A percentile compares a stretch with the other conserved stretches of the same genome.
Evolutionary conservation across 2,113 vertebrate species (phyloP).

Genomic region (Tragulus kanchil): DNA sequence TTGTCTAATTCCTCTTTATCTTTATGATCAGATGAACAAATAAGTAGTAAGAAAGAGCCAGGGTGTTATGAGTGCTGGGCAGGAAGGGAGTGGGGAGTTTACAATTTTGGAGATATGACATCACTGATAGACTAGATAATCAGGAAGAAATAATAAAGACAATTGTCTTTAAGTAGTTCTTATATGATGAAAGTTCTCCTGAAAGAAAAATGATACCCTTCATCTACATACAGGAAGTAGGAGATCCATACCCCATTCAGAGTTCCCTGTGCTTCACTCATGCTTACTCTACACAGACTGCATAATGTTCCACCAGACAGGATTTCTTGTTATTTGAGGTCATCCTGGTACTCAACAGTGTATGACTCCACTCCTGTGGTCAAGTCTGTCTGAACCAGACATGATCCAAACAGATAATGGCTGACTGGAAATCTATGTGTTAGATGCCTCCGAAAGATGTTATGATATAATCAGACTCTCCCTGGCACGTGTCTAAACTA

Average conservation of each 20-base stretch:
- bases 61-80: not conserved
- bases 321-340: not conserved
- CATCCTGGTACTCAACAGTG: not conserved
- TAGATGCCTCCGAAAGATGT: conserved; percentile 7
- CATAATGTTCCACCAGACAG: not conserved
- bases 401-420: conserved; percentile 3
- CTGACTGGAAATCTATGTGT: not conserved
- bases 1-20: not conserved
- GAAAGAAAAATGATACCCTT: not conserved
- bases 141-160: conserved; percentile 27
- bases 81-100: not conserved
- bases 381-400: not conserved
- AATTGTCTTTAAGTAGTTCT: conserved; percentile 31
- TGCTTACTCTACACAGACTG: not conserved
- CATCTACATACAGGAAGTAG: not conserved
- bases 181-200: conserved; percentile 35
- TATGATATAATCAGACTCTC: conserved; percentile 19
- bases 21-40: not conserved
- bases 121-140: not conserved
- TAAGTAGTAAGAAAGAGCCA: not conserved
- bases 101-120: not conserved
- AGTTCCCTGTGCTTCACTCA: not conserved
- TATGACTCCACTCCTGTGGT: not conserved
- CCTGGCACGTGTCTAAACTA: not conserved
- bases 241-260: not conserved